These are phyloP conservation scores for Aldabrachelys gigantea DNA, from an alignment of 2,113 vertebrate genomes.

Conservation along the genomic window DNA sequence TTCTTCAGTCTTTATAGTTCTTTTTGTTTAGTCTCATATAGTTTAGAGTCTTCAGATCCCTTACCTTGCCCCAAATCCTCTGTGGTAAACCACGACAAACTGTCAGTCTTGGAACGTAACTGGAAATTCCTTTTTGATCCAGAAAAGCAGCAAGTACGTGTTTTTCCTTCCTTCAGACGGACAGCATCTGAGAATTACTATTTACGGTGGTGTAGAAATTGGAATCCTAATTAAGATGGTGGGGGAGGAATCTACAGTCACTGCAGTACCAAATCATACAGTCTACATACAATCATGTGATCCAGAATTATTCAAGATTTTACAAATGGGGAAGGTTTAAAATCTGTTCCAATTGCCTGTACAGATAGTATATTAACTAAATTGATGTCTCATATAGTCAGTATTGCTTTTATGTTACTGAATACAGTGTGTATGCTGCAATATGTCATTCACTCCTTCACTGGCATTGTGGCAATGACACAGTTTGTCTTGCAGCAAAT, in stretches of 20 bases:
- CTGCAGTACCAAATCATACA: not conserved
- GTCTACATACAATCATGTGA: not conserved
- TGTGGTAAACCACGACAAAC: not conserved
- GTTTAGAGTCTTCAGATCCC: not conserved
- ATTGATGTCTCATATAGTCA: constrained; percentile 22
- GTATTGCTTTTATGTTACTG: constrained; percentile 6
- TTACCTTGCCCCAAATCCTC: not conserved
- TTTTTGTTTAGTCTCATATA: not conserved
- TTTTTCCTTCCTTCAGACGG: rapidly evolving
- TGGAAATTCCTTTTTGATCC: not conserved
- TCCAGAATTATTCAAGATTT: not conserved
- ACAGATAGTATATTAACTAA: constrained; percentile 29
- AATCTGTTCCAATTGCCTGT: constrained; percentile 4
- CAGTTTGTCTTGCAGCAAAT: not conserved
- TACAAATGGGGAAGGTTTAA: not conserved
- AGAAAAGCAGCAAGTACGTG: not conserved
- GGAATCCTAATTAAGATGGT: not conserved
- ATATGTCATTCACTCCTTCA: not conserved
- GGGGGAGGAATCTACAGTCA: not conserved
- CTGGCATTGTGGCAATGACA: not conserved
- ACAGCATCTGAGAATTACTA: not conserved
- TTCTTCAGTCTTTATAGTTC: not conserved
- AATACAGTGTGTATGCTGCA: not conserved
- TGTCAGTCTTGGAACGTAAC: not conserved
- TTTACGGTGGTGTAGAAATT: not conserved